Base-by-base conservation (phyloP, 2,888 invertebrate species). In the Diplolepis rosae region DNA sequence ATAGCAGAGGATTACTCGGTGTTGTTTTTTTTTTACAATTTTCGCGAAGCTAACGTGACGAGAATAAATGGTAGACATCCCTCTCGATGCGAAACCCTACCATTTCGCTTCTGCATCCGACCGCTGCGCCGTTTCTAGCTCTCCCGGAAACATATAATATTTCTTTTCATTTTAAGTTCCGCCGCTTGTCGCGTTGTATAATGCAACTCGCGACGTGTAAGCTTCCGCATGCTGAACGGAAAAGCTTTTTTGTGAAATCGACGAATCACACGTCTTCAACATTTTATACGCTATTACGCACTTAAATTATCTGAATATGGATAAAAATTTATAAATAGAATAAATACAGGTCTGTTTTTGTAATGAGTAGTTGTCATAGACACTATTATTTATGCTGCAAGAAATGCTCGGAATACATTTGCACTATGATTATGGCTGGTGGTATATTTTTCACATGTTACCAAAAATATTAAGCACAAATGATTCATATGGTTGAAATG, bases 21-120 rank as follows among this genome's bases (percentile, higher is more conserved):
- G 77, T 73, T 73, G 74, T 78, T 77, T 80, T 61, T 61, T 54
- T 54, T 22, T 61, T 35, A 13, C 61, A 24, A 74, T 77, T 77
- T 74, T 77, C 71, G 68, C 67, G 76, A 69, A 78, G 74, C 69
- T 80, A 84, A 85, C 85, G 85, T 86, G 87, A 87, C 83, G 82
- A 82, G 87, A 87, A 87, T 87, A 85, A 85, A 85, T 84, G 83
- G 80, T 82, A 81, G 80, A 77, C 80, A 80, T 79, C 80, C 77
- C 78, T 82, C 80, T 80, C 77, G 80, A 81, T 77, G 77, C 74
- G 70, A 66, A 70, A 72, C 67, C 76, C 74, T 75, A 76, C 74
- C 77, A 70, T 72, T 75, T 72, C 68, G 69, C 68, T 61, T 52
- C 73, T 75, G 32, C 72, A 71, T 69, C 71, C 70, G 66, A 66